Evolutionary conservation across 2,113 vertebrate species (phyloP), one percentile per base, ranked within the genome.

Genomic region (Cyprinodon brontotheroides): DNA sequence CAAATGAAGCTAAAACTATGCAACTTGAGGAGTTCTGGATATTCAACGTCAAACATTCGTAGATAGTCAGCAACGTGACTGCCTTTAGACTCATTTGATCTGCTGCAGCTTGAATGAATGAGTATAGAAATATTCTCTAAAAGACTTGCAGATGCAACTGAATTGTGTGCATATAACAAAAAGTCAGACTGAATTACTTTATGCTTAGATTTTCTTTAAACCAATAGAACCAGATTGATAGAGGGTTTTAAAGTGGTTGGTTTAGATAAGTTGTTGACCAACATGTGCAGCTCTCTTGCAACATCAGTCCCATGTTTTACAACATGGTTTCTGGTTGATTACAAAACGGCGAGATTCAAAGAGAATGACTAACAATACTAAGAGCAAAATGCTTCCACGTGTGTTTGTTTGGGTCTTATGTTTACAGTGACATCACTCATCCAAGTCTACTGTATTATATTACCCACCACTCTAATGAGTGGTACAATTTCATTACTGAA

Each of bases 281-380:
- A 63, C 15, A 68, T 3, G 5, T 57, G 2, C 7, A 57, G 50
- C 20, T 10, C 22, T 78, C 68, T 20, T 63, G 72, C 63, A 84
- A 82, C 73, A 72, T 69, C 71, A 62, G n/a, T 60, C 5, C 20
- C 14, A 36, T 43, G 38, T 69, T 75, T 79, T 69, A 61, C 57
- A 70, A 71, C 7, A 50, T 12, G 12, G 1, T 4, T 45, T 68
- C 63, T 71, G 14, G 57, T 57, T 15, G 5, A 68, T 17, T n/a
- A 45, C 2, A 9, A 37, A 71, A 65, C 63, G 59, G 12, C 9
- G 43, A 15, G 14, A 36, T 17, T n/a, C 4, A 38, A 65, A 43
- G 4, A 66, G 0, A 14, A 39, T 9, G 14, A 37, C 41, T 36
- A 9, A 36, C 8, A 29, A 29, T 29, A 29, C 29, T 29, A 29